Conservation (phyloP, 2,113 vertebrate genomes). For the Pteruthius melanotis region DNA sequence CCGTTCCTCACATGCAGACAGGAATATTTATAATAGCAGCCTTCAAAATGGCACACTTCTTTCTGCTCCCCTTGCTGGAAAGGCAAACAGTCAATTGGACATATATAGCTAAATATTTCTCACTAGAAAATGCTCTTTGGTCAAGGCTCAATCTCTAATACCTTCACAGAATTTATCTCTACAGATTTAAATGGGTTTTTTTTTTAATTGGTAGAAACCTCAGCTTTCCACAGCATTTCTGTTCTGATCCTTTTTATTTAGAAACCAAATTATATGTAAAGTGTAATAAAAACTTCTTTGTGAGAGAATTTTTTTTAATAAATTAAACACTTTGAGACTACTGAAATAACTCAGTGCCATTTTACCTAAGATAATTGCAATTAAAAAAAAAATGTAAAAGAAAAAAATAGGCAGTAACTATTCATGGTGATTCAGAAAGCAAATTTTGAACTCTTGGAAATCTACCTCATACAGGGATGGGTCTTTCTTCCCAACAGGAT, state of each 20-base stretch:
- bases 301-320: background rate
- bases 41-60: background rate
- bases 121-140: background rate
- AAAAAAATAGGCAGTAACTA: background rate
- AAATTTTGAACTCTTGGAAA: background rate
- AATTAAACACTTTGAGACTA: background rate
- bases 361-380: background rate
- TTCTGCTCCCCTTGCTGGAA: background rate
- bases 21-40: background rate
- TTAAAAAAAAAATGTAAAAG: background rate
- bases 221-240: background rate
- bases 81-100: background rate
- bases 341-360: background rate
- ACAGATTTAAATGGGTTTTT: background rate
- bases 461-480: background rate
- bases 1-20: background rate
- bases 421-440: background rate
- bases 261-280: background rate
- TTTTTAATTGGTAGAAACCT: background rate
- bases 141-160: background rate
- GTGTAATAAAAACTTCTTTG: background rate
- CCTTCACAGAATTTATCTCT: background rate
- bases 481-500: background rate
- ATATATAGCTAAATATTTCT: background rate
- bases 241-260: background rate